phyloP scores from a whole-genome alignment of 1,140 invertebrate species.

The Gryllus bimaculatus region DNA sequence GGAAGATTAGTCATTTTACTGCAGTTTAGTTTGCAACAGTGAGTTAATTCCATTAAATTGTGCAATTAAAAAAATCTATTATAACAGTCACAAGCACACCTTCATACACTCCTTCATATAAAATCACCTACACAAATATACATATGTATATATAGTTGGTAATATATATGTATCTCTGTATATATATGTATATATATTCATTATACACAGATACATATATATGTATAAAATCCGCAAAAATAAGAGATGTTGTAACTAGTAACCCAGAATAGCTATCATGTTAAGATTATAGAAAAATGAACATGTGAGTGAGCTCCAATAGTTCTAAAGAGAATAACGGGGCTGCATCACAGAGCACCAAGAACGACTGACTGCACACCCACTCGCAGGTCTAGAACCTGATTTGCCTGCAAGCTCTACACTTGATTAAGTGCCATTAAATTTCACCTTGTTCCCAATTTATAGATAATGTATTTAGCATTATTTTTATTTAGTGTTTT shows the following conservation, averaged over 20 bases:
- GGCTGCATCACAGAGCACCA: constrained; percentile 8
- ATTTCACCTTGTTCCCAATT: background rate
- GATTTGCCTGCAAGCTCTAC: background rate
- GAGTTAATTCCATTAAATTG: background rate
- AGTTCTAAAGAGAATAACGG: background rate
- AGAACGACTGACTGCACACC: background rate
- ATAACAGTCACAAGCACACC: background rate
- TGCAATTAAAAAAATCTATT: background rate
- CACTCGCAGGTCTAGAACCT: background rate
- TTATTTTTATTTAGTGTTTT: background rate
- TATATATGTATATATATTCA: background rate
- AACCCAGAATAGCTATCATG: background rate
- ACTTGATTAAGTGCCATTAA: too few relatives aligned
- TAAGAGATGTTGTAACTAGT: constrained; percentile 1
- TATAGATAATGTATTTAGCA: background rate
- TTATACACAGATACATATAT: background rate
- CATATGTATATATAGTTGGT: background rate
- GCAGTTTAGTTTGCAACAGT: constrained; percentile 12
- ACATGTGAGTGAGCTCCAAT: constrained; percentile 1
- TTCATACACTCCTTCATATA: constrained; percentile 12
- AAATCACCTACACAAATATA: constrained; percentile 14
- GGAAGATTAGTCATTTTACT: constrained; percentile 10
- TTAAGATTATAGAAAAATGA: constrained; percentile 8
- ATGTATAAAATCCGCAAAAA: constrained; percentile 9
- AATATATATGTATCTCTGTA: background rate